A percentile compares a stretch with the other conserved stretches of the same genome.
Evolutionary conservation across 2,113 vertebrate genomes (phyloP).

Genomic region (Malurus alboscapulatus): DNA sequence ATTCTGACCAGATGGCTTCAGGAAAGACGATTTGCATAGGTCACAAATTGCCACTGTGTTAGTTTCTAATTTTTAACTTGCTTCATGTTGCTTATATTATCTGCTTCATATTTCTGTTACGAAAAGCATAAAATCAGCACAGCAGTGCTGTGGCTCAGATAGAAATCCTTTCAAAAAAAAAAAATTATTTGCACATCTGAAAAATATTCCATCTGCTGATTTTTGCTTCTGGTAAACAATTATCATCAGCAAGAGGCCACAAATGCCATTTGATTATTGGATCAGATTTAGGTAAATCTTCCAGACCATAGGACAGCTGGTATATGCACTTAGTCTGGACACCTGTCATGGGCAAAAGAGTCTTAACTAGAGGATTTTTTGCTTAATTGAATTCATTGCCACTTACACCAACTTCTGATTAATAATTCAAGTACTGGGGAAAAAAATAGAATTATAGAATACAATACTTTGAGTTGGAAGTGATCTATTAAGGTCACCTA

Average conservation of each 20-base stretch:
- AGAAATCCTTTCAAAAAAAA: not conserved
- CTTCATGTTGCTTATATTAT: not conserved
- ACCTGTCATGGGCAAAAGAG: not conserved
- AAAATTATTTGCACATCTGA: not conserved
- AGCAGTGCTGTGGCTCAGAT: not conserved
- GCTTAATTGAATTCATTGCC: not conserved
- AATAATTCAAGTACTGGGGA: not conserved
- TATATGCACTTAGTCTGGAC: not conserved
- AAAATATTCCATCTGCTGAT: not conserved
- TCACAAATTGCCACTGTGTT: not conserved
- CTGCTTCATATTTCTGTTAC: not conserved
- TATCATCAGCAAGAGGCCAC: not conserved
- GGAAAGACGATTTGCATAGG: not conserved
- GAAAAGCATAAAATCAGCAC: not conserved
- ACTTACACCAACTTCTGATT: not conserved
- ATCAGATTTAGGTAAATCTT: not conserved
- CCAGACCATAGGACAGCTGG: not conserved
- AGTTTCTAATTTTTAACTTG: not conserved
- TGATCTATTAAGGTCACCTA: not conserved
- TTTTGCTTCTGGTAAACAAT: not conserved
- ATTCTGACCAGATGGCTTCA: not conserved
- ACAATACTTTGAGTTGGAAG: not conserved
- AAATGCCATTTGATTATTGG: not conserved
- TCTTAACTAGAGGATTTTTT: not conserved
- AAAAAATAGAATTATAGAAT: not conserved